Conservation (phyloP, 2,113 vertebrate species). For the Setophaga petechia region DNA sequence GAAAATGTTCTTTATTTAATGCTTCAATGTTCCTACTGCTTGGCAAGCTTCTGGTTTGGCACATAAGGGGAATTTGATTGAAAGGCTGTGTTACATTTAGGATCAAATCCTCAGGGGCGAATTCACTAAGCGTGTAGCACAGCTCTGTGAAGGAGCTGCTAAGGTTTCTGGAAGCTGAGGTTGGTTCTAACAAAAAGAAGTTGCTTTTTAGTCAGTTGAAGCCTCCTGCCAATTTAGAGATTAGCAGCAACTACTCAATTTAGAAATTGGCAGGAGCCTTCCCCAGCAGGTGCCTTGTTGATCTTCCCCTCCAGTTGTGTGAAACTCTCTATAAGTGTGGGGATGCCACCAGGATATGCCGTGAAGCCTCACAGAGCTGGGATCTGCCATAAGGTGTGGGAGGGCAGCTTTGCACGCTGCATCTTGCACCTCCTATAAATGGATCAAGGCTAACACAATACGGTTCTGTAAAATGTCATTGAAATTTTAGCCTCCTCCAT, state of each 20-base stretch:
- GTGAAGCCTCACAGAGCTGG: background rate
- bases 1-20: conserved; percentile 61
- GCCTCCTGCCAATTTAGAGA: background rate
- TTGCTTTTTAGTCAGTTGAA: background rate
- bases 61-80: conserved; percentile 35
- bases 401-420: background rate
- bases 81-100: conserved; percentile 30
- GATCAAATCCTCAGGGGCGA: conserved; percentile 5
- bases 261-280: background rate
- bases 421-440: background rate
- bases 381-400: background rate
- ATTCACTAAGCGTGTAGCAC: background rate
- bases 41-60: conserved; percentile 35
- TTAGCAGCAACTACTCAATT: background rate
- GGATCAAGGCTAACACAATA: background rate
- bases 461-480: background rate
- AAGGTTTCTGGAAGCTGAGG: background rate
- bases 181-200: background rate
- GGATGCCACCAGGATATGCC: accelerated
- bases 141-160: background rate
- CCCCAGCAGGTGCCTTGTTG: background rate
- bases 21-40: conserved; percentile 36
- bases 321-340: background rate
- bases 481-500: background rate
- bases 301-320: background rate